Conservation (phyloP, 2,113 vertebrate genomes). For the Rhinopomastus cyanomelas region DNA sequence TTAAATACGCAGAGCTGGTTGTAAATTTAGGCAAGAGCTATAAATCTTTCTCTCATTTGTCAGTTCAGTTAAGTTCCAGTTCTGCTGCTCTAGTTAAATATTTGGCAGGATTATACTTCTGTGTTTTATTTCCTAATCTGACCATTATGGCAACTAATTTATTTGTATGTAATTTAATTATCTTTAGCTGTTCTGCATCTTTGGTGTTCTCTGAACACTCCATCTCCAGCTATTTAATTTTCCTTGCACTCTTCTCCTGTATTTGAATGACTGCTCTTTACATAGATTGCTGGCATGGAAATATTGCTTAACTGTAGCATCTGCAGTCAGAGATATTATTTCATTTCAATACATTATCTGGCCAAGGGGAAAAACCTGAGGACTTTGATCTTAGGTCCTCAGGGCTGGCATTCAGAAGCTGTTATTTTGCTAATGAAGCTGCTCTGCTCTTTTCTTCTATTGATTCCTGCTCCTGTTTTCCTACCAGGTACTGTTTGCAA, state of each 20-base stretch:
- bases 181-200: constrained; percentile 49
- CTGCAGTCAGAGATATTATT: background rate
- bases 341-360: background rate
- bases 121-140: constrained; percentile 50
- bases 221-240: constrained; percentile 23
- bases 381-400: background rate
- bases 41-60: constrained; percentile 38
- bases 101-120: constrained; percentile 36
- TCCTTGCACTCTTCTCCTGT: background rate
- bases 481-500: background rate
- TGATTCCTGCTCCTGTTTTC: background rate
- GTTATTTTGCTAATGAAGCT: background rate
- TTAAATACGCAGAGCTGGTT: background rate
- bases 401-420: background rate
- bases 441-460: background rate
- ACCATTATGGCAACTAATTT: constrained; percentile 55
- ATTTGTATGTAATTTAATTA: constrained; percentile 60
- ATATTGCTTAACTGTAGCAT: background rate
- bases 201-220: constrained; percentile 4
- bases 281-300: background rate
- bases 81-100: constrained; percentile 18
- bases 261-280: constrained; percentile 32
- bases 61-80: constrained; percentile 24
- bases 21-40: constrained; percentile 15
- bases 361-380: background rate